These are phyloP conservation scores for Gymnocypris eckloni DNA, from an alignment of 2,797 vertebrate genomes.

Conservation along the genomic window DNA sequence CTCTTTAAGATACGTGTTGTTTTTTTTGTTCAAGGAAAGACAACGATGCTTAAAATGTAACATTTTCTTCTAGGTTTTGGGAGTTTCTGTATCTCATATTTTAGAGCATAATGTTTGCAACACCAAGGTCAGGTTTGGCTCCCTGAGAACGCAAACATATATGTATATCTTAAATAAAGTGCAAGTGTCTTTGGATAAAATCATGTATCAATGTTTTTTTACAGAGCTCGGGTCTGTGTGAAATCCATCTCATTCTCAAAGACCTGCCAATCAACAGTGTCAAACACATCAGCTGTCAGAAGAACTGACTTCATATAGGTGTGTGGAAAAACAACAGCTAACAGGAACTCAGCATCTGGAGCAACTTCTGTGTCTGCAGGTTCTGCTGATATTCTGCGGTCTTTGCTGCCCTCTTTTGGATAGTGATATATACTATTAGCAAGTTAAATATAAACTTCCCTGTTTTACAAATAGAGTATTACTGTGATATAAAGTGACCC, in stretches of 20 bases:
- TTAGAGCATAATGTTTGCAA: neutral
- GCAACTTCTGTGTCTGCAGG: neutral
- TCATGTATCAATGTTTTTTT: conserved; percentile 10
- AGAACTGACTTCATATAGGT: conserved; percentile 11
- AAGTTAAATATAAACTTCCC: neutral
- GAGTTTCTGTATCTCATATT: neutral
- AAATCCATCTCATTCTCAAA: conserved; percentile 41
- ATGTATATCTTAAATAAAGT: neutral
- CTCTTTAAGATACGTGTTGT: neutral
- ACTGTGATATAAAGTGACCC: neutral
- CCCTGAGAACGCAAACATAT: neutral
- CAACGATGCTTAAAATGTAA: no score
- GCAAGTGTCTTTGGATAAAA: neutral
- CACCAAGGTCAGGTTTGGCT: neutral
- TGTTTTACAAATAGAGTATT: neutral
- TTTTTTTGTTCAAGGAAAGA: neutral
- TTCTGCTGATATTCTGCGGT: conserved; percentile 50
- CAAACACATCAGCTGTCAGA: conserved; percentile 29
- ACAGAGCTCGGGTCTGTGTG: neutral
- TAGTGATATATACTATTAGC: conserved; percentile 31
- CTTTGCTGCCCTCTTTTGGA: conserved; percentile 72
- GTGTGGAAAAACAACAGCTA: neutral
- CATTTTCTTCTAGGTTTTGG: neutral
- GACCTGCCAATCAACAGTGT: conserved; percentile 39
- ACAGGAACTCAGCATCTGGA: conserved; percentile 2